Evolutionary conservation across 2,888 invertebrate species (phyloP).

Genomic region (Girardia tigrina): DNA sequence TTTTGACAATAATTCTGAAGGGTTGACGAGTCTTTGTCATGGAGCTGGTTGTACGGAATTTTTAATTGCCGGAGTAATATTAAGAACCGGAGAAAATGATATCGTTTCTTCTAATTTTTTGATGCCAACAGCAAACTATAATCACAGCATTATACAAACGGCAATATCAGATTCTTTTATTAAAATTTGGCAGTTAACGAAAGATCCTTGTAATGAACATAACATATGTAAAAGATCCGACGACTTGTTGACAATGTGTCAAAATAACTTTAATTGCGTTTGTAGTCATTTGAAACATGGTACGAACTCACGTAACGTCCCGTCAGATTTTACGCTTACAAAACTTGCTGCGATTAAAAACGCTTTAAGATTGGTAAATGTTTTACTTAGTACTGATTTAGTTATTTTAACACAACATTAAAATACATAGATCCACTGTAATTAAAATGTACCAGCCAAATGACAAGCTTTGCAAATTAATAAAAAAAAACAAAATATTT

Average conservation of each 20-base stretch:
- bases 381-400: background rate
- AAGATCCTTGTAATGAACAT: background rate
- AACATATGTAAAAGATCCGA: background rate
- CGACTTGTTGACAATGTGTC: conserved; percentile 8
- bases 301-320: background rate
- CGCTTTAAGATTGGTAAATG: background rate
- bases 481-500: too few species aligned
- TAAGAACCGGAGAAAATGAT: background rate
- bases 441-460: too few species aligned
- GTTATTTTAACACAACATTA: background rate
- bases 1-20: background rate
- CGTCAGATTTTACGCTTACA: background rate
- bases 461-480: too few species aligned
- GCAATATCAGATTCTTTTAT: background rate
- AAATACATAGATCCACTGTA: too few species aligned
- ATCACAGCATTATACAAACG: background rate
- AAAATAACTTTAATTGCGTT: background rate
- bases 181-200: background rate
- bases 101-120: background rate
- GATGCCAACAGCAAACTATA: background rate
- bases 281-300: background rate
- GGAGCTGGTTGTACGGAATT: conserved; percentile 4
- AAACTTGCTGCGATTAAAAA: background rate
- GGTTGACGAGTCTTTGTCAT: background rate
- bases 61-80: background rate